Conservation (phyloP, 2,888 invertebrate species). For the Papilio demoleus region DNA sequence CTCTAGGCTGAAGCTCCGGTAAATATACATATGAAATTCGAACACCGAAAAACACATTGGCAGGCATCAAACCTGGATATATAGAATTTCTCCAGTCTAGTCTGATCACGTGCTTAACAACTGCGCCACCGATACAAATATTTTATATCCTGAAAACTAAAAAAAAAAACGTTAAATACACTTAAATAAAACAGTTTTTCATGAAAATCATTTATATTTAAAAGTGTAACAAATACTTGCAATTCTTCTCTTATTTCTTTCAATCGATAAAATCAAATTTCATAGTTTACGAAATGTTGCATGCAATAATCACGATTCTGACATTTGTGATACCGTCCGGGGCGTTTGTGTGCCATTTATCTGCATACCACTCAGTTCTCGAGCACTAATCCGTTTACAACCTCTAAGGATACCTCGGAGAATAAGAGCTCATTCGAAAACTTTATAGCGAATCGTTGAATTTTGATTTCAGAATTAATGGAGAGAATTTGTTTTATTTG, state of each 20-base stretch:
- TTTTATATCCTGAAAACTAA: too few relatives aligned
- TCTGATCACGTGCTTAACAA: too few relatives aligned
- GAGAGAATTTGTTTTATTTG: neutral
- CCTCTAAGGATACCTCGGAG: conserved; percentile 18
- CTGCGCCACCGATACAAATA: too few relatives aligned
- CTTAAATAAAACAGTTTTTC: too few relatives aligned
- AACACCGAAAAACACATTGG: too few relatives aligned
- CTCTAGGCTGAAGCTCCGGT: too few relatives aligned
- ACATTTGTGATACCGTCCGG: conserved; percentile 76
- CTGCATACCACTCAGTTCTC: conserved; percentile 65
- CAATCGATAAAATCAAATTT: conserved; percentile 5
- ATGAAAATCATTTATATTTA: too few relatives aligned
- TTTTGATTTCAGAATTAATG: conserved; percentile 6
- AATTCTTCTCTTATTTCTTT: conserved; percentile 1
- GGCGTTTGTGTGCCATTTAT: conserved; percentile 74
- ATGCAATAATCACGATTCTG: conserved; percentile 81
- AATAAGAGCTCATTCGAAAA: neutral
- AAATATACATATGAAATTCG: too few relatives aligned
- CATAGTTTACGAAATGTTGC: conserved; percentile 71
- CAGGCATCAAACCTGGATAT: too few relatives aligned
- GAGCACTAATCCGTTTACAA: conserved; percentile 42
- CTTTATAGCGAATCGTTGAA: conserved; percentile 11
- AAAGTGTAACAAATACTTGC: conserved; percentile 37
- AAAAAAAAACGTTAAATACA: too few relatives aligned
- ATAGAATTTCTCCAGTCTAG: too few relatives aligned